Percentiles rank a stretch among this genome's conserved stretches.
Conservation (phyloP, 2,797 vertebrate genomes). For the Pteronotus mesoamericanus region DNA sequence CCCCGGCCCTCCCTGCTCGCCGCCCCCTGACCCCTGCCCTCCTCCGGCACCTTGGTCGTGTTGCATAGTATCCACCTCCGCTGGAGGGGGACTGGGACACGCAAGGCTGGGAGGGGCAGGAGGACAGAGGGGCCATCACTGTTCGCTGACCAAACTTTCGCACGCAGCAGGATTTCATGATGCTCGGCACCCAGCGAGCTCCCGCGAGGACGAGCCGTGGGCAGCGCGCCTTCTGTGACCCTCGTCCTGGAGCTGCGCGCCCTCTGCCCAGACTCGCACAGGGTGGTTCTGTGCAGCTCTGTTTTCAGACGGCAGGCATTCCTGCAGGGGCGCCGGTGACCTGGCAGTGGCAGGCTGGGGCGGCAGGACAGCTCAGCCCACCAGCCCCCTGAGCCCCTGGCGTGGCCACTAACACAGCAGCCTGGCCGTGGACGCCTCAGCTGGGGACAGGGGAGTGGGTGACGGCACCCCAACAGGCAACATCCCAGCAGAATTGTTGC, state of each 20-base stretch:
- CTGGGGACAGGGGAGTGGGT: neutral
- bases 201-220: rapidly evolving
- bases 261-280: neutral
- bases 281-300: neutral
- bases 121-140: rapidly evolving
- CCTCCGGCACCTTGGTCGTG: neutral
- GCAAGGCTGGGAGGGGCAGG: neutral
- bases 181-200: neutral
- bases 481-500: neutral
- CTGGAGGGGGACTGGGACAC: rapidly evolving
- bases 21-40: neutral
- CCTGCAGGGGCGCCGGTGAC: neutral
- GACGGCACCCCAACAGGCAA: neutral
- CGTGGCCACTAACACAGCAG: neutral
- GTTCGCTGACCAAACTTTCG: neutral
- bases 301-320: rapidly evolving
- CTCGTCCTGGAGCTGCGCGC: neutral
- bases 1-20: neutral
- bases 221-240: too few species aligned
- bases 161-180: neutral
- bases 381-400: rapidly evolving
- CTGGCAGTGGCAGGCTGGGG: neutral
- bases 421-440: neutral
- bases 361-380: neutral
- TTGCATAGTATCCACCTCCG: rapidly evolving